Percentiles rank a stretch among this genome's conserved stretches.
phyloP scores from a whole-genome alignment of 2,888 invertebrate genomes.

The Scrobipalpa costella region DNA sequence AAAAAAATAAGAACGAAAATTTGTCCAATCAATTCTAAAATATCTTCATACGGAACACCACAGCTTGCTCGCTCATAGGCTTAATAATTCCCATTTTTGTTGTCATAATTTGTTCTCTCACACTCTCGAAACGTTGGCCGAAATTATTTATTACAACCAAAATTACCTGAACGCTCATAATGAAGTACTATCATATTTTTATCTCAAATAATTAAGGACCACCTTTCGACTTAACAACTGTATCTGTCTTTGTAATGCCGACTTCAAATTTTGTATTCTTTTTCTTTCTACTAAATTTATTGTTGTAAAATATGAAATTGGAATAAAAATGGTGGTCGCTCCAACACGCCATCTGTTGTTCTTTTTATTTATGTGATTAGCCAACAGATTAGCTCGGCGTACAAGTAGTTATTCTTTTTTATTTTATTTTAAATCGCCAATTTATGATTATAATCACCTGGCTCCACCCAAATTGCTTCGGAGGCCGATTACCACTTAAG shows the following conservation, averaged over 20 bases:
- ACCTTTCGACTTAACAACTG: constrained; percentile 67
- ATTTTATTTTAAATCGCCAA: constrained; percentile 69
- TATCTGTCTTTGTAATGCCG: constrained; percentile 69
- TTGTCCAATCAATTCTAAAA: not conserved
- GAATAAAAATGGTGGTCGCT: constrained; percentile 58
- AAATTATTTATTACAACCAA: constrained; percentile 60
- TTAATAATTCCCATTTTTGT: constrained; percentile 31
- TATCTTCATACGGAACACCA: constrained; percentile 11
- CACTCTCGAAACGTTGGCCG: constrained; percentile 47
- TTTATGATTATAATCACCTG: constrained; percentile 65
- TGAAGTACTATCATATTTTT: constrained; percentile 73
- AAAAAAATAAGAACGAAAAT: not conserved
- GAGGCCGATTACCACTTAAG: constrained; percentile 28
- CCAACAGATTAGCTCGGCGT: constrained; percentile 58
- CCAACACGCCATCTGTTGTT: constrained; percentile 69
- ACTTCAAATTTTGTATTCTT: constrained; percentile 49
- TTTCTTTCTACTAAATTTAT: constrained; percentile 64
- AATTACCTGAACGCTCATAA: constrained; percentile 58
- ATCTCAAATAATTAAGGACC: constrained; percentile 74
- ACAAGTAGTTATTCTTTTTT: constrained; percentile 38
- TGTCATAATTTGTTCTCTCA: constrained; percentile 48
- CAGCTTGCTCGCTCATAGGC: constrained; percentile 2
- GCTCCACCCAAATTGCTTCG: constrained; percentile 41
- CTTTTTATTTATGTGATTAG: constrained; percentile 74
- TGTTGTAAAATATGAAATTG: constrained; percentile 68